Percentiles rank a stretch among this genome's conserved stretches.
Evolutionary conservation across 2,888 invertebrate genomes (phyloP).

Genomic region (Scrobipalpa atriplicella): DNA sequence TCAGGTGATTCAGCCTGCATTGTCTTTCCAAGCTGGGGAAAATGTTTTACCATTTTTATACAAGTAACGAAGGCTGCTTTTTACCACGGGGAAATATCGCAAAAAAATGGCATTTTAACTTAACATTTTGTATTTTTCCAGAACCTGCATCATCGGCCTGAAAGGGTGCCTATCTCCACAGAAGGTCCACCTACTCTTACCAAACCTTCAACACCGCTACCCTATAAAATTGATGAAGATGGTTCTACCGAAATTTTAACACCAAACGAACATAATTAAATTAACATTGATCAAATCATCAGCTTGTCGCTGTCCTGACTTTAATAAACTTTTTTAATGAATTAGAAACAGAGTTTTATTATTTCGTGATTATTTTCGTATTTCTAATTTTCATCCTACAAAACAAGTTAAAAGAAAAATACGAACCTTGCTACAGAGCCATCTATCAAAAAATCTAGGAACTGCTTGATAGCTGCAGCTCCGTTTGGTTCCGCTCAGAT

Average conservation of each 20-base stretch:
- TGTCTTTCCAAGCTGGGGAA: too few relatives aligned
- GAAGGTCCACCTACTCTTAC: conserved; percentile 53
- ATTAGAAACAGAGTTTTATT: background rate
- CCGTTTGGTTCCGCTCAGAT: background rate
- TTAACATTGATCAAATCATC: too few relatives aligned
- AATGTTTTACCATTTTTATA: too few relatives aligned
- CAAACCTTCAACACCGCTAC: conserved; percentile 75
- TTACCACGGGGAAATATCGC: too few relatives aligned
- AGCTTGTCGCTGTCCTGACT: too few relatives aligned
- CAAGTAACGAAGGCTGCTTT: too few relatives aligned
- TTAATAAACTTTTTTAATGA: conserved; percentile 3
- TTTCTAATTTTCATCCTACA: too few relatives aligned
- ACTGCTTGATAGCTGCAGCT: background rate
- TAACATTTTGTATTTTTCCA: conserved; percentile 32
- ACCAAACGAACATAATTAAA: conserved; percentile 32
- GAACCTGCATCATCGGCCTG: conserved; percentile 37
- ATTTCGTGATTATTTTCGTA: too few relatives aligned
- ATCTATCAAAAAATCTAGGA: background rate
- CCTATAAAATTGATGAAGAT: conserved; percentile 85
- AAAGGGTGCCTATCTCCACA: conserved; percentile 38
- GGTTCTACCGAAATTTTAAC: conserved; percentile 74
- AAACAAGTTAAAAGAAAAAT: too few relatives aligned
- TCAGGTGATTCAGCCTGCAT: too few relatives aligned
- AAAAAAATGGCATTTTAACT: background rate
- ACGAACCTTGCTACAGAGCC: background rate